Base-by-base conservation (phyloP, 2,888 invertebrate species). In the Pseudeuparius sepicola region DNA sequence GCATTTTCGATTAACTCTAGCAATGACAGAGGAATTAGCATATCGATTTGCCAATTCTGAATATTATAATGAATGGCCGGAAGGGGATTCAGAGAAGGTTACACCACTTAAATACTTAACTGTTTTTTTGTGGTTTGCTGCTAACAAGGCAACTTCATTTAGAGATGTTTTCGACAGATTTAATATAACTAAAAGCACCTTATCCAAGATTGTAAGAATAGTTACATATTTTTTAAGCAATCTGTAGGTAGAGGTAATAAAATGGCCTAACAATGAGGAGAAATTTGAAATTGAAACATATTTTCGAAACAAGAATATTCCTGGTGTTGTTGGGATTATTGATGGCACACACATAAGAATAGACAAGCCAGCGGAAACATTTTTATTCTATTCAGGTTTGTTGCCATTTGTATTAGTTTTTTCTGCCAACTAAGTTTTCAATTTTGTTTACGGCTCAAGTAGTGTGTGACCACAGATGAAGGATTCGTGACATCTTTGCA, bases 121-220 rank as follows among this genome's bases (percentile, higher is more conserved):
- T 26, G 34, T 34, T 15, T 46, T 44, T 40, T 38, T 43, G 16
- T 46, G 44, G 46, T 46, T 40, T 40, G 28, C 40, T 27, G 37
- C 24, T 11, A 39, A 44, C 27, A 37, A 43, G 25, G 31, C 40
- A 24, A 30, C 42, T 25, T 30, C 33, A n/a, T 44, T 41, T 34
- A 36, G 46, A 31, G 41, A 42, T 31, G 46, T 45, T 10, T 14
- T 44, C 12, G 43, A 47, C 15, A 33, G 41, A 18, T 45, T 47
- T 31, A 18, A 26, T 12, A 43, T 47, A n/a, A 43, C 38, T 2
- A 47, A 18, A 24, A 47, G 40, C 29, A 27, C 41, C 6, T 20
- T 43, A 18, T 24, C 25, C 24, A 43, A 43, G 28, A 40, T 47
- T 33, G 27, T 45, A 12, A 36, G 28, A 36, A 37, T 40, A 34